These are phyloP conservation scores for Melanotaenia boesemani DNA, from an alignment of 2,797 vertebrate species.

Conservation along the genomic window DNA sequence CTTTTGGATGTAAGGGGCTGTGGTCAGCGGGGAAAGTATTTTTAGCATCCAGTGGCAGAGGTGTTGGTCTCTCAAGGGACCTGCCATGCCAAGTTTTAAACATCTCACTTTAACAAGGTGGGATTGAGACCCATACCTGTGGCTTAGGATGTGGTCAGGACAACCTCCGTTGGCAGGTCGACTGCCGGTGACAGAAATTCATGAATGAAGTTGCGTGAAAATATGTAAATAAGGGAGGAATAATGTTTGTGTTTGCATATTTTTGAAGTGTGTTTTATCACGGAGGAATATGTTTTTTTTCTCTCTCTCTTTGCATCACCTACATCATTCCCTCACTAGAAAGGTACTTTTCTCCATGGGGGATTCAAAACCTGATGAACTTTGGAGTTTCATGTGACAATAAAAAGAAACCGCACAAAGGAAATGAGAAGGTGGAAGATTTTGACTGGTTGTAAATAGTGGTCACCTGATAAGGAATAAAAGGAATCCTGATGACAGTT, in stretches of 20 bases:
- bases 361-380: constrained; percentile 16
- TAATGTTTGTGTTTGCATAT: constrained; percentile 13
- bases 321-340: not conserved
- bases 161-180: constrained; percentile 55
- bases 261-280: not conserved
- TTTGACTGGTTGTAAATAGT: not conserved
- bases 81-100: constrained; percentile 74
- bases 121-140: constrained; percentile 69
- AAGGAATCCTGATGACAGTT: constrained; percentile 12
- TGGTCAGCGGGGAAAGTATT: constrained; percentile 57
- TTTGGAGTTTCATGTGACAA: not conserved
- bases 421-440: constrained; percentile 8
- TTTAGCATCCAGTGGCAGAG: constrained; percentile 62
- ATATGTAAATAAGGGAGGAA: not conserved
- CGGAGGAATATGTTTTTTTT: not conserved
- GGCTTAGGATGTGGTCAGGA: constrained; percentile 71
- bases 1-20: constrained; percentile 52
- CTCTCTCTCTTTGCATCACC: not conserved
- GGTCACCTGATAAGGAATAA: not conserved
- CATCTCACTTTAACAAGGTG: constrained; percentile 75
- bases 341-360: not conserved
- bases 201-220: constrained; percentile 64
- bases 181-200: constrained; percentile 35
- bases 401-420: constrained; percentile 1
- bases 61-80: constrained; percentile 62